Conservation (phyloP, 2,888 invertebrate genomes). For the Dynastes maya region DNA sequence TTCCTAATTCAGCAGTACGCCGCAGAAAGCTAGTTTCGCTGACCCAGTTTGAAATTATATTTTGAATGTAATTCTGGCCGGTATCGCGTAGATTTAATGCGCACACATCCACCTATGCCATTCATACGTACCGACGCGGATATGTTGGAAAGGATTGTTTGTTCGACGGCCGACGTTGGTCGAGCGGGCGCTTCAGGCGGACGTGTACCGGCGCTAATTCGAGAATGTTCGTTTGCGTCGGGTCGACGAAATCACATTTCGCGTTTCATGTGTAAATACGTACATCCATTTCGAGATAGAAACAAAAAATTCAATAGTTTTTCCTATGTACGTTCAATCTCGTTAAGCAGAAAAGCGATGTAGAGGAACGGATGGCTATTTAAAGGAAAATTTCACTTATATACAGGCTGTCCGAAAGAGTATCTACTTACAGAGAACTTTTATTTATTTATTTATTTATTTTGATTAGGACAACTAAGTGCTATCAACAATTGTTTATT, state of each 20-base stretch:
- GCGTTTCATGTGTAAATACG: background rate
- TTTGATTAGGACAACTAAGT: too few species aligned
- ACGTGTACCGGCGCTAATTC: background rate
- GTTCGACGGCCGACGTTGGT: background rate
- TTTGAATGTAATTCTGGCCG: background rate
- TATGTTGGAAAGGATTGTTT: background rate
- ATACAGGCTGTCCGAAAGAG: too few species aligned
- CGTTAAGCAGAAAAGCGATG: too few species aligned
- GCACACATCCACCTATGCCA: background rate
- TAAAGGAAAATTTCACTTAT: too few species aligned
- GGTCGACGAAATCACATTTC: conserved; percentile 4
- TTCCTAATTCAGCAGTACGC: background rate
- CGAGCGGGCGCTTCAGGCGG: background rate
- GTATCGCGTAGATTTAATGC: conserved; percentile 1
- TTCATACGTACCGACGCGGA: too few species aligned
- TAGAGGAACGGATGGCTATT: too few species aligned
- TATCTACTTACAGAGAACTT: too few species aligned
- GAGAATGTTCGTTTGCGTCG: conserved; percentile 6
- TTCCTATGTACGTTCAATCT: background rate
- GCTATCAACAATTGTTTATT: too few species aligned
- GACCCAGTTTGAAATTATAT: conserved; percentile 8
- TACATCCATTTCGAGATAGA: background rate
- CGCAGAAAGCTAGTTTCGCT: background rate
- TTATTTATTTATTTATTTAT: too few species aligned
- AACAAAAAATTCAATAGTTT: background rate